These are phyloP conservation scores for Mormyrus lacerda DNA, from an alignment of 2,113 vertebrate species.

Conservation along the genomic window DNA sequence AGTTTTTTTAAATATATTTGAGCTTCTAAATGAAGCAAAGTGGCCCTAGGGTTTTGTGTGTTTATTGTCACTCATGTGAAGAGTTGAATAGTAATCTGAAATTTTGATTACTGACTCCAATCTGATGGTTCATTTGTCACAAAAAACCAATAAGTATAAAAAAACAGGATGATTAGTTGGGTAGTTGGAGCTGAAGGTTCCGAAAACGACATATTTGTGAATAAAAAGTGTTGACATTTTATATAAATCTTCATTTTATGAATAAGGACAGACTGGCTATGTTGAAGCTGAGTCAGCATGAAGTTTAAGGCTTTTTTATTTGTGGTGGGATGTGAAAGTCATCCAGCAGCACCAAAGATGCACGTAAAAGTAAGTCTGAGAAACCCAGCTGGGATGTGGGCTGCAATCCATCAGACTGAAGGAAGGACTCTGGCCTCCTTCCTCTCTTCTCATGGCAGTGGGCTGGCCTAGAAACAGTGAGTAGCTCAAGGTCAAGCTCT, in stretches of 20 bases:
- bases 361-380: background rate
- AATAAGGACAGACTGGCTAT: background rate
- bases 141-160: background rate
- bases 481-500: background rate
- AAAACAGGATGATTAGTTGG: background rate
- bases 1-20: background rate
- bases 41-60: background rate
- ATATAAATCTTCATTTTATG: background rate
- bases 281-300: background rate
- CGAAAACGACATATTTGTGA: background rate
- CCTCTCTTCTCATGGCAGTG: background rate
- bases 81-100: background rate
- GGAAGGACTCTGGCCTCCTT: background rate
- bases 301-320: background rate
- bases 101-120: background rate
- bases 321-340: background rate
- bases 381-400: background rate
- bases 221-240: background rate
- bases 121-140: background rate
- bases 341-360: background rate
- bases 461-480: background rate
- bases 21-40: background rate
- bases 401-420: background rate
- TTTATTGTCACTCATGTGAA: background rate
- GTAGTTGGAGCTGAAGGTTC: background rate